These are phyloP conservation scores for Syrphus vitripennis DNA, from an alignment of 2,888 invertebrate genomes.

Conservation along the genomic window DNA sequence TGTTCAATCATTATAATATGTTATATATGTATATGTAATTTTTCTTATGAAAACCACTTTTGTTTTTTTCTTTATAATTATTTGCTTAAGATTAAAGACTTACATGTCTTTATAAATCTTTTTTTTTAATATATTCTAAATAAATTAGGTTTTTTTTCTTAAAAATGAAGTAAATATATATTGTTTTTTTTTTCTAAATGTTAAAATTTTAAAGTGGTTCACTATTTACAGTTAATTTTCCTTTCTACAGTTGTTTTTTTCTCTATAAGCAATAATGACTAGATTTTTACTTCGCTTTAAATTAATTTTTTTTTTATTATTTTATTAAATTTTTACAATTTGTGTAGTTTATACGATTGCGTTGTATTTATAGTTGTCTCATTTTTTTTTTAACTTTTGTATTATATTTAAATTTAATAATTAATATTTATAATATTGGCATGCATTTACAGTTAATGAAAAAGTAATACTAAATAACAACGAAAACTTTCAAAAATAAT, in stretches of 20 bases:
- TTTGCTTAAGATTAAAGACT: constrained; percentile 14
- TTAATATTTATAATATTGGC: background rate
- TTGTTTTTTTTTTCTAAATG: background rate
- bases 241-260: background rate
- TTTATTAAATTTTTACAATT: background rate
- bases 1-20: constrained; percentile 28
- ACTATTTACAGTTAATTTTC: background rate
- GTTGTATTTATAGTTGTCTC: background rate
- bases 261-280: background rate
- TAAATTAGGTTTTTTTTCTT: constrained; percentile 43
- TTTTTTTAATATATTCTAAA: constrained; percentile 26
- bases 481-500: background rate
- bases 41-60: constrained; percentile 54
- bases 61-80: constrained; percentile 12
- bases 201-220: background rate
- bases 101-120: background rate
- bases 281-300: background rate
- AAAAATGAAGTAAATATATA: constrained; percentile 36
- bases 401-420: background rate
- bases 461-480: background rate
- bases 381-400: background rate
- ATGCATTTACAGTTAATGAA: background rate
- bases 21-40: background rate
- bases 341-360: background rate
- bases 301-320: background rate